Evolutionary conservation across 2,797 vertebrate genomes (phyloP), one percentile per base, ranked within the genome.

Genomic region (Myotis findleyi): DNA sequence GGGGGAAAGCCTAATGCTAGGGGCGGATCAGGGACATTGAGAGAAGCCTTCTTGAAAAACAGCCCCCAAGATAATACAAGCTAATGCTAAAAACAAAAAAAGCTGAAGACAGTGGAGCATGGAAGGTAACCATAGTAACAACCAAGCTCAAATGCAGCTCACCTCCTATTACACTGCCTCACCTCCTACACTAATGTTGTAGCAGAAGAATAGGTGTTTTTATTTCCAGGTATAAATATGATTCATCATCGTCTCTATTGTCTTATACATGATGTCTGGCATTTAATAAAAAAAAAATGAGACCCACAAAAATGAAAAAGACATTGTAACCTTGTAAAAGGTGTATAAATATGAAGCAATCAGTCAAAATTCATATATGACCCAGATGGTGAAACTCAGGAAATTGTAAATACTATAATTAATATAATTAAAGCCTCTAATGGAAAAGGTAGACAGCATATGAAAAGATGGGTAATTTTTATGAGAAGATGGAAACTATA

Each of bases 381-480:
- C 73, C 55, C 41, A 94, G 25, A 73, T 55, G 62, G 44, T 75
- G 38, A 95, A 94, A 87, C 33, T 82, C 49, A 95, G 76, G 82
- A 87, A 83, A 47, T 49, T 76, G 79, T 69, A 80, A 88, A 71
- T 49, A 57, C 49, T 66, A 49, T 87, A 41, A 66, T 79, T 20
- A 86, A 73, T 57, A 41, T 62, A n/a, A 44, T 73, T 53, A 64
- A 82, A 73, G 64, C 12, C 13, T 71, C 11, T 44, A 87, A 38
- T 21, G 64, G 75, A 64, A 95, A 62, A 84, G 17, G 41, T 41
- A 64, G 64, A 73, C 25, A 68, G 25, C 38, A 53, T 66, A 69
- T 62, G 76, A 87, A 72, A 84, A 87, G 41, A n/a, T 91, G 72
- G 36, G 16, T 77, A 73, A 47, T 53, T 90, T 71, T 75, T 81